Base-by-base conservation (phyloP, 2,797 vertebrate species). In the Otus scops region DNA sequence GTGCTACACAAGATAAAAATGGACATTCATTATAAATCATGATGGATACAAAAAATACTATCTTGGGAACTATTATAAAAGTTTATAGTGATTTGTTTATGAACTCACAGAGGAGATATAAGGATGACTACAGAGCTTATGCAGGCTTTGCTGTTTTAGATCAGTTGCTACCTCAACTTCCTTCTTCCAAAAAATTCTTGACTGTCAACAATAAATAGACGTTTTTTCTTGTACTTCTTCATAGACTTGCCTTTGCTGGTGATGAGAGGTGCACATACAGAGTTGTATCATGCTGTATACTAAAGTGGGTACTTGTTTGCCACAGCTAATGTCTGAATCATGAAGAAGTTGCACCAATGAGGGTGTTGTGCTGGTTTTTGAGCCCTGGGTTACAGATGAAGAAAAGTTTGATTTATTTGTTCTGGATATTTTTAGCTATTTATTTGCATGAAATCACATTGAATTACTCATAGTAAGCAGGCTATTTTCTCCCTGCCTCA, bases 261-360 rank as follows among this genome's bases (percentile, higher is more conserved):
- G 48, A 23, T 30, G 15, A 45, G 45, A 47, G n/a, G 24, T 28
- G 13, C 28, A 41, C 2, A 2, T 17, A 16, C 7, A 27, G 64
- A 23, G 12, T 6, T n/a, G 36, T 50, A 3, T 28, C 23, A 7
- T 30, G 54, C 39, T 65, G n/a, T 32, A 8, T 8, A 6, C 28
- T 4, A 7, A 24, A 41, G 11, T 5, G n/a, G 24, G 16, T 64
- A 11, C 6, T 57, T 41, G 20, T 27, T 47, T 6, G 22, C 28
- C 36, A 28, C 17, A 26, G 57, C 13, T 59, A 1, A 13, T 30
- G 17, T 63, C 53, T 63, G 43, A 67, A 53, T 6, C n/a, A 6
- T 30, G 24, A 69, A 32, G 64, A 6, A 2, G 1, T 51, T 74
- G 39, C 27, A n/a, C 50, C 13, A 5, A 5, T 0, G 3, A 50